Conservation (phyloP, 1,140 invertebrate genomes). For the Eupristina koningsbergeri region DNA sequence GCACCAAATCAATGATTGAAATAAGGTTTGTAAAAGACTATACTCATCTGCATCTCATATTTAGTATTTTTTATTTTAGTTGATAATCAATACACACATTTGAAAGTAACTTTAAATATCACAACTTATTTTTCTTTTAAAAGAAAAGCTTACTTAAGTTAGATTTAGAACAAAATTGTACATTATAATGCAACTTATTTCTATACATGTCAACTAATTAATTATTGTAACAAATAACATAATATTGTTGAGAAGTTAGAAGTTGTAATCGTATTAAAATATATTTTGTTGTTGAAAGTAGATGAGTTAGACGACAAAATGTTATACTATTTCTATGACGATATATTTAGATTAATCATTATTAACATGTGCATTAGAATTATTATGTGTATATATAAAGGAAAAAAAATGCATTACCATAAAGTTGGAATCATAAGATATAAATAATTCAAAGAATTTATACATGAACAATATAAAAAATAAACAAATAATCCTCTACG, state of each 20-base stretch:
- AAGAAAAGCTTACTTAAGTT: background rate
- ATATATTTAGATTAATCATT: background rate
- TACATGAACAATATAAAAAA: background rate
- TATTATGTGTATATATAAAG: background rate
- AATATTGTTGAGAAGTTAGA: background rate
- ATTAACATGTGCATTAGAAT: background rate
- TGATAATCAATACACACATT: background rate
- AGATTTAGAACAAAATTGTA: background rate
- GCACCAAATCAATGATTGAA: too few species aligned
- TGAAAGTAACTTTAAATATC: background rate
- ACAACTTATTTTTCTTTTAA: background rate
- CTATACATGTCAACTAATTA: background rate
- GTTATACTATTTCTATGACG: too few species aligned
- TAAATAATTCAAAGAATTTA: background rate
- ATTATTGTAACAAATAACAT: background rate
- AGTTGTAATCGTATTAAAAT: background rate
- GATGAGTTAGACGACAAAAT: too few species aligned
- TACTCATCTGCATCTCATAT: background rate
- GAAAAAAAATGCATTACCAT: background rate
- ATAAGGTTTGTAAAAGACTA: background rate
- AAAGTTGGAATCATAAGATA: background rate
- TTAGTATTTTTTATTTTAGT: background rate
- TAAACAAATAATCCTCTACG: constrained; percentile 11
- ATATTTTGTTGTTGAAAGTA: background rate
- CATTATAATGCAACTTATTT: background rate